Conservation (phyloP, 2,113 vertebrate genomes). For the Chionodraco myersi region DNA sequence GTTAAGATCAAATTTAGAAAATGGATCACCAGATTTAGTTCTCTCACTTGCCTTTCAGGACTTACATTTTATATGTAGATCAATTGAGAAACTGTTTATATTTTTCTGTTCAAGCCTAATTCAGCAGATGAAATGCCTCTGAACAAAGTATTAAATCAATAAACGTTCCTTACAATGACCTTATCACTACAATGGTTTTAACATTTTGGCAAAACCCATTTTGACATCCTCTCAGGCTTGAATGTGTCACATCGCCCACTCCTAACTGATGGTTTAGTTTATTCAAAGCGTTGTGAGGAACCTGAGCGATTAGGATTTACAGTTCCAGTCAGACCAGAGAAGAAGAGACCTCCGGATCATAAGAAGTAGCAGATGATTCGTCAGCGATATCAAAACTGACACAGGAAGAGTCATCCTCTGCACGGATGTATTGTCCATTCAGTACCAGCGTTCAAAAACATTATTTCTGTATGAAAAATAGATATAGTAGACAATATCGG, state of each 20-base stretch:
- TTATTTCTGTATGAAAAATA: constrained; percentile 73
- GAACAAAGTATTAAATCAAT: background rate
- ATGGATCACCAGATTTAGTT: no score
- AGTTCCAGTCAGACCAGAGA: constrained; percentile 64
- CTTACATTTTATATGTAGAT: background rate
- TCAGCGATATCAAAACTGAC: constrained; percentile 15
- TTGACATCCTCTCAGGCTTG: background rate
- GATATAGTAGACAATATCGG: constrained; percentile 67
- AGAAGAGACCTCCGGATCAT: background rate
- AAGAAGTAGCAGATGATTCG: background rate
- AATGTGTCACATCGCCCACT: background rate
- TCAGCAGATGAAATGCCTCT: background rate
- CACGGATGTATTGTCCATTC: constrained; percentile 27
- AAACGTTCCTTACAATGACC: background rate
- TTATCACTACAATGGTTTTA: background rate
- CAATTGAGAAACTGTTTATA: background rate
- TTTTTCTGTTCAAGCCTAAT: background rate
- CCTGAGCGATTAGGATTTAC: constrained; percentile 64
- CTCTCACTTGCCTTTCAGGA: no score
- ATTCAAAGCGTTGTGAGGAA: constrained; percentile 70
- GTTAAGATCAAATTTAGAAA: no score
- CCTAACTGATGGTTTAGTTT: constrained; percentile 10
- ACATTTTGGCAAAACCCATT: background rate
- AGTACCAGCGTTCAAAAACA: constrained; percentile 59
- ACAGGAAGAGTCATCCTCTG: constrained; percentile 32